phyloP scores from a whole-genome alignment of 2,888 invertebrate genomes.

The Ichneumoninae sp. region DNA sequence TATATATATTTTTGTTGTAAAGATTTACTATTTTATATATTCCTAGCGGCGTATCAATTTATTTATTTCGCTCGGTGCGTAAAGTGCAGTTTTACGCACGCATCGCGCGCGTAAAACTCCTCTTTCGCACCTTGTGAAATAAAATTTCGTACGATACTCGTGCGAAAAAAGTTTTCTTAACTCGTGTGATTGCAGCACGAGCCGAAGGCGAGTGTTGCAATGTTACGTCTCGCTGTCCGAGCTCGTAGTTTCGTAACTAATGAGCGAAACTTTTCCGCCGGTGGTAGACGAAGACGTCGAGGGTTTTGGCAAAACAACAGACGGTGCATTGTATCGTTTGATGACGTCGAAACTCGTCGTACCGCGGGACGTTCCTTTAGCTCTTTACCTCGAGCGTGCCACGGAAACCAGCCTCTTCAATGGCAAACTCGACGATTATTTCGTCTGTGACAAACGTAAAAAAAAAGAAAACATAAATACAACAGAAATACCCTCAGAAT shows the following conservation, averaged over 20 bases:
- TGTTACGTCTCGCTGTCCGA: slow-evolving; percentile 79
- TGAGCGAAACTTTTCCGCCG: slow-evolving; percentile 72
- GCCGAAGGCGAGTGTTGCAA: no score
- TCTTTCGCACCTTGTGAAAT: no score
- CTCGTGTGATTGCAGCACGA: no score
- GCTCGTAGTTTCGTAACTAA: slow-evolving; percentile 81
- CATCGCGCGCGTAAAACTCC: no score
- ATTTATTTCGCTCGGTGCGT: no score
- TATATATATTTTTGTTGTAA: no score
- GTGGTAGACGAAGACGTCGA: slow-evolving; percentile 66
- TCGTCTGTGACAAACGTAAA: slow-evolving; percentile 69
- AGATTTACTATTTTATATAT: no score
- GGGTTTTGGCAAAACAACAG: slow-evolving; percentile 63
- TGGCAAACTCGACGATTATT: slow-evolving; percentile 64
- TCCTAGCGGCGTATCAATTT: no score
- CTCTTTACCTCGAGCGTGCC: slow-evolving; percentile 73
- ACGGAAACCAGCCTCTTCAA: slow-evolving; percentile 77
- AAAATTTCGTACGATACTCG: no score
- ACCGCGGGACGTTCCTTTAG: slow-evolving; percentile 64
- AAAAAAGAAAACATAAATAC: slow-evolving; percentile 5
- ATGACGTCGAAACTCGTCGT: slow-evolving; percentile 49
- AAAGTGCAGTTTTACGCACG: no score
- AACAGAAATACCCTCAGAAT: background rate
- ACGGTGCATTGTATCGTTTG: slow-evolving; percentile 54
- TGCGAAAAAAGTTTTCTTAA: no score